These are phyloP conservation scores for Nipponia nippon DNA, from an alignment of 2,113 vertebrate genomes.

Conservation along the genomic window DNA sequence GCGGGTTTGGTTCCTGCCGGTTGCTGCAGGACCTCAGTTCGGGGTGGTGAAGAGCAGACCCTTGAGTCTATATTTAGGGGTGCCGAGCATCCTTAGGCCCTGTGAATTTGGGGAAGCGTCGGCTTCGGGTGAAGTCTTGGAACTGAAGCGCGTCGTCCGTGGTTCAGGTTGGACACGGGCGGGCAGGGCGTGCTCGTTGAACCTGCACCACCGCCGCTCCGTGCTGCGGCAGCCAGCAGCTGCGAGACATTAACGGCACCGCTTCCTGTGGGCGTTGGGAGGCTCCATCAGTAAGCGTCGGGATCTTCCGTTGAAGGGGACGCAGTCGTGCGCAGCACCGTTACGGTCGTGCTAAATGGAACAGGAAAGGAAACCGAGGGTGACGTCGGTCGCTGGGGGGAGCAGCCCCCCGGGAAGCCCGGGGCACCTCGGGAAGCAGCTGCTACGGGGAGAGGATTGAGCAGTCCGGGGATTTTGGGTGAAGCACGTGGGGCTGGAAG, in stretches of 20 bases:
- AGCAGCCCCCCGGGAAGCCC: not conserved
- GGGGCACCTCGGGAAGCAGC: too few species aligned
- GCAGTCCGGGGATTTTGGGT: not conserved
- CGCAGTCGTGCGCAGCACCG: too few species aligned
- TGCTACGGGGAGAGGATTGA: not conserved
- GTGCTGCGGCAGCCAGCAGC: not conserved
- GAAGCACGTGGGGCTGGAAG: not conserved
- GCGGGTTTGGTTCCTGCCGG: rapidly evolving
- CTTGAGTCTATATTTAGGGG: not conserved
- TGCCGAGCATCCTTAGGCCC: not conserved
- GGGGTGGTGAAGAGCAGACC: not conserved
- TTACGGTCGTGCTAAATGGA: not conserved
- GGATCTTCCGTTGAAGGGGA: not conserved
- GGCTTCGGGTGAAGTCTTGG: not conserved
- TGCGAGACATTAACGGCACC: rapidly evolving
- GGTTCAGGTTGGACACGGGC: rapidly evolving
- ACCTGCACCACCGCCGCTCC: rapidly evolving
- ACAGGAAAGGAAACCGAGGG: not conserved
- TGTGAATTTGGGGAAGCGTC: too few species aligned
- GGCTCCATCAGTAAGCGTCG: rapidly evolving
- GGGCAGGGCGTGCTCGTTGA: not conserved
- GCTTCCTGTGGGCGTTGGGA: not conserved
- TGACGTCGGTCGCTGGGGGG: not conserved
- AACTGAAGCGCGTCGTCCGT: rapidly evolving
- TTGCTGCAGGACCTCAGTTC: not conserved